phyloP scores from a whole-genome alignment of 2,888 invertebrate species.

The Theretra japonica region DNA sequence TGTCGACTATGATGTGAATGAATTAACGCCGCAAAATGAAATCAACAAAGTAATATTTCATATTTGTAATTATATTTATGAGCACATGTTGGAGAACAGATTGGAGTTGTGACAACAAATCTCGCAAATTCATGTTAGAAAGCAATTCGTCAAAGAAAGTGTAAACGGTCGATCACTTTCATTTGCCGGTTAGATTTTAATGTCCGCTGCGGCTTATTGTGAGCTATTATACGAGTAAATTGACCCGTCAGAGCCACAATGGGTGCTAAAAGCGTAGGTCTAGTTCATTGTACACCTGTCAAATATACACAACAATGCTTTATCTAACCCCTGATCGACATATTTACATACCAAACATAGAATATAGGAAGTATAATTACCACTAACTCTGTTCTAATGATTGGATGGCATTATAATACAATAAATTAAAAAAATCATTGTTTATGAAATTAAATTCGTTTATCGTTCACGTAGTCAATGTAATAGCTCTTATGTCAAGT shows the following conservation, averaged over 20 bases:
- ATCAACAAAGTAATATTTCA: conserved; percentile 8
- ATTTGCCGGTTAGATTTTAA: conserved; percentile 53
- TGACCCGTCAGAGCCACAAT: conserved; percentile 46
- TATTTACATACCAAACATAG: background rate
- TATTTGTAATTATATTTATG: conserved; percentile 33
- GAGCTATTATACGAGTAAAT: conserved; percentile 45
- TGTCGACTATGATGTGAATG: background rate
- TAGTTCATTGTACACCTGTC: conserved; percentile 15
- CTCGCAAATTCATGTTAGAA: conserved; percentile 67
- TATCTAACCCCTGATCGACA: background rate
- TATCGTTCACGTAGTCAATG: too few species aligned
- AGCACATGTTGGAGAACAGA: conserved; percentile 31
- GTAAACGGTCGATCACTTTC: conserved; percentile 67
- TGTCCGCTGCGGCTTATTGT: conserved; percentile 48
- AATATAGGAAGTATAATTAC: background rate
- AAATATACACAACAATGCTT: background rate
- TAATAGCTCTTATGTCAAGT: too few species aligned
- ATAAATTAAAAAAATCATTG: too few species aligned
- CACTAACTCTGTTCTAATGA: too few species aligned
- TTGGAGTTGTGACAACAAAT: conserved; percentile 47
- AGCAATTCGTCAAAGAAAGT: conserved; percentile 74
- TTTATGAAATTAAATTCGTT: too few species aligned
- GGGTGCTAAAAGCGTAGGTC: conserved; percentile 26
- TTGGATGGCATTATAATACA: too few species aligned
- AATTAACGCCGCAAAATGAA: background rate